phyloP scores from a whole-genome alignment of 2,113 vertebrate genomes.

The Lophura nycthemera region DNA sequence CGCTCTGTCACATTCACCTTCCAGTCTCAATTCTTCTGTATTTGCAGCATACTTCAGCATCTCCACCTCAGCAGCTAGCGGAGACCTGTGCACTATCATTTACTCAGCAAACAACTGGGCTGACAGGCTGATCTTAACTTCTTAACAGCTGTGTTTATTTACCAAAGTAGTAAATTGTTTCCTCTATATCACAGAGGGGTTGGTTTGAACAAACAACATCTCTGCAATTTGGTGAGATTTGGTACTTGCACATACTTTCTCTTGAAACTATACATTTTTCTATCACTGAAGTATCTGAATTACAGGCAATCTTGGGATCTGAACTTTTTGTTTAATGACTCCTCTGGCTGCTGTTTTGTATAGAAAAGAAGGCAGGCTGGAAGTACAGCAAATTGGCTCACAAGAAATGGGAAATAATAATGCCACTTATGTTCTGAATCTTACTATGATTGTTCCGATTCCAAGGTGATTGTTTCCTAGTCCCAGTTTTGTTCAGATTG shows the following conservation, averaged over 20 bases:
- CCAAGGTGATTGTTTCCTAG: background rate
- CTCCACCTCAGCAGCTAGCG: background rate
- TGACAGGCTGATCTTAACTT: slow-evolving; percentile 47
- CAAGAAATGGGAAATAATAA: slow-evolving; percentile 35
- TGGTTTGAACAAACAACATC: slow-evolving; percentile 46
- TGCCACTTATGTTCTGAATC: background rate
- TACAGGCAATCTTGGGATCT: slow-evolving; percentile 19
- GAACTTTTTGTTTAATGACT: slow-evolving; percentile 47
- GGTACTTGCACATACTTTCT: background rate
- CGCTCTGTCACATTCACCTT: background rate
- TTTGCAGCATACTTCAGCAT: background rate
- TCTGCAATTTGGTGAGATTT: slow-evolving; percentile 33
- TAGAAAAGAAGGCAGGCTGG: background rate
- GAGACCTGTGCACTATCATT: slow-evolving; percentile 60
- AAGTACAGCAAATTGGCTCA: slow-evolving; percentile 26
- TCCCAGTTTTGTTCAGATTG: background rate
- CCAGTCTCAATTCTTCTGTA: background rate
- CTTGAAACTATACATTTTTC: slow-evolving; percentile 32
- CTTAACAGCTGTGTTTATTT: slow-evolving; percentile 72
- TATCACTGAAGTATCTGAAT: slow-evolving; percentile 46
- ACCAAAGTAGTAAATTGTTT: slow-evolving; percentile 67
- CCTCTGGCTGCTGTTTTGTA: slow-evolving; percentile 27
- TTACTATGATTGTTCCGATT: background rate
- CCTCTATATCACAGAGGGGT: slow-evolving; percentile 42
- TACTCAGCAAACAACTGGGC: background rate